phyloP scores from a whole-genome alignment of 2,888 invertebrate genomes.

The Cerastis leucographa region DNA sequence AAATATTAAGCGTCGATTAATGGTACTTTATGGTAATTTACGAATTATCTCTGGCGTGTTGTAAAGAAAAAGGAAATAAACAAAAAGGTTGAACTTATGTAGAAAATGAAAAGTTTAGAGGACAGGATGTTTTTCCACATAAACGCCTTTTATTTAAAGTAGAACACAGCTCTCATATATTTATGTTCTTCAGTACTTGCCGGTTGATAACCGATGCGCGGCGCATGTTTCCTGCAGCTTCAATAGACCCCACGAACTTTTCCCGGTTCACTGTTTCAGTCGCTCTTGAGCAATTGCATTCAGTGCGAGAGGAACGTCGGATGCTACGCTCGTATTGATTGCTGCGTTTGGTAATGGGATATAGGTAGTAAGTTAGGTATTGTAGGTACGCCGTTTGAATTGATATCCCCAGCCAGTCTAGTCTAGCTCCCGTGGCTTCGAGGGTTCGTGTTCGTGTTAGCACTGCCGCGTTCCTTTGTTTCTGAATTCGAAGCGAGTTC shows the following conservation, averaged over 20 bases:
- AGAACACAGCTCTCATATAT: not conserved
- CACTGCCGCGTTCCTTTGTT: not conserved
- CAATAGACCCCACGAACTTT: not conserved
- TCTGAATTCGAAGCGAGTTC: not conserved
- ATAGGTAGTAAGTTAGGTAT: not conserved
- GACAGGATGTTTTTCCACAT: too few relatives aligned
- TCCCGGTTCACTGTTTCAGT: constrained; percentile 8
- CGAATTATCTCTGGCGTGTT: too few relatives aligned
- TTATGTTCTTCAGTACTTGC: not conserved
- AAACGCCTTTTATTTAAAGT: not conserved
- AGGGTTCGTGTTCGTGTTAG: not conserved
- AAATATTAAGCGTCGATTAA: too few relatives aligned
- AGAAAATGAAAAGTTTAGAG: too few relatives aligned
- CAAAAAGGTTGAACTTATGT: too few relatives aligned
- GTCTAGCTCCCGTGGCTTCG: not conserved
- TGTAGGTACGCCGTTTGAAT: not conserved
- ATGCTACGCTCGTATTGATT: constrained; percentile 19
- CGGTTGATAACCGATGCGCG: constrained; percentile 6
- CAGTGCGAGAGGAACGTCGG: not conserved
- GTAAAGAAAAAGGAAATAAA: too few relatives aligned
- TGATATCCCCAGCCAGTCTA: constrained; percentile 6
- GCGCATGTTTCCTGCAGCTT: not conserved
- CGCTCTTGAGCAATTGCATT: constrained; percentile 20
- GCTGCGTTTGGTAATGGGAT: not conserved
- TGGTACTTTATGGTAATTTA: too few relatives aligned